Evolutionary conservation across 2,113 vertebrate species (phyloP), one percentile per base, ranked within the genome.

Genomic region (Columbina picui): DNA sequence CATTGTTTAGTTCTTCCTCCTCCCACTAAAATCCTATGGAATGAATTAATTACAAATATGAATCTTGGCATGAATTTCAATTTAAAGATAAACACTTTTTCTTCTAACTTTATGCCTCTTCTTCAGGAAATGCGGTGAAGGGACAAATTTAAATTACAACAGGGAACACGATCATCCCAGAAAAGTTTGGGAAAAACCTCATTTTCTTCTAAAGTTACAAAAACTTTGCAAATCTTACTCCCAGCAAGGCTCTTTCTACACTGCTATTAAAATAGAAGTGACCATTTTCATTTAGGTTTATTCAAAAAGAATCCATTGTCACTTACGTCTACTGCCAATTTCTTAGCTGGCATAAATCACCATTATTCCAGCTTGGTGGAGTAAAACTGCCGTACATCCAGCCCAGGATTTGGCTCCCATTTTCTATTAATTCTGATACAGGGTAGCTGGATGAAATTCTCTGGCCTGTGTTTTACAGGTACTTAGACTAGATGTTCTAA

Each of bases 231-330:
- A 84, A 71, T 49, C 13, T 71, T 36, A 17, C 22, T 84, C 61
- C 57, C 53, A 82, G 59, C 18, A 83, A 90, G 47, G 30, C 7
- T 86, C 55, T 88, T 88, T 83, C 70, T 80, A 61, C 56, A 70
- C 12, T 43, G 71, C 38, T 75, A 47, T 90, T 86, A 86, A 93
- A 90, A 85, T 49, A 22, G 60, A 92, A 86, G 32, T 77, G 57
- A 70, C 38, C 32, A 70, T 65, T 93, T 94, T 92, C 39, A 87
- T 90, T 89, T 77, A 88, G 64, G 52, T 83, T 89, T 84, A 92
- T 63, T 52, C 43, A 75, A 79, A 95, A 94, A 83, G n/a, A 90
- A 70, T 78, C 34, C 70, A 60, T 89, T 90, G 76, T 95, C 69
- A 94, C 65, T 75, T 81, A 67, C 77, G 30, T 12, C 75, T 60